A percentile compares a stretch with the other conserved stretches of the same genome.
Conservation (phyloP, 2,888 invertebrate species). For the Yponomeuta plumbellus region DNA sequence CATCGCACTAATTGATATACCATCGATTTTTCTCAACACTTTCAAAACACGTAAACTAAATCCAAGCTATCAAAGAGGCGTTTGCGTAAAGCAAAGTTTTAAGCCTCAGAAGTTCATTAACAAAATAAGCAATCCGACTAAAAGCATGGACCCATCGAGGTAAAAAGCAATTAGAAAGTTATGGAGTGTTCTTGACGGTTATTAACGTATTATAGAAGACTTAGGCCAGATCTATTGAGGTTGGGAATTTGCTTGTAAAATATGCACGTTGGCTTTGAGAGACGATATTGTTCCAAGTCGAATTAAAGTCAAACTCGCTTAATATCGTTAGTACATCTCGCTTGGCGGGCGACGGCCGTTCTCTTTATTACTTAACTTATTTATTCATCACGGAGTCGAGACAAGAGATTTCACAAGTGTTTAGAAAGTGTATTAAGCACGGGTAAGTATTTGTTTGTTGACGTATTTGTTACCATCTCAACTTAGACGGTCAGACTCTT, state of each 20-base stretch:
- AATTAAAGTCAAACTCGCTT: constrained; percentile 7
- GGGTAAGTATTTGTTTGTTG: not conserved
- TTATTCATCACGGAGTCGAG: not conserved
- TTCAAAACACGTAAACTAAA: constrained; percentile 31
- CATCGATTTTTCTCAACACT: constrained; percentile 9
- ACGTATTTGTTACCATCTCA: too few species aligned
- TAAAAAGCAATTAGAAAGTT: constrained; percentile 67
- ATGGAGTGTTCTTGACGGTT: constrained; percentile 58
- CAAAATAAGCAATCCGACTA: constrained; percentile 68
- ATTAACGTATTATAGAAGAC: constrained; percentile 48
- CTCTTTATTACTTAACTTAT: too few species aligned
- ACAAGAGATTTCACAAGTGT: not conserved
- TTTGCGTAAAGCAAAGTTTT: constrained; percentile 46
- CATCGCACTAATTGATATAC: not conserved
- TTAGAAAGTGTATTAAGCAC: not conserved
- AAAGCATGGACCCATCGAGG: constrained; percentile 61
- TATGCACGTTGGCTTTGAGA: constrained; percentile 7
- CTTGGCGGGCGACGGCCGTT: not conserved
- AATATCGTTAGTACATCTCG: constrained; percentile 1
- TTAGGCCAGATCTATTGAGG: constrained; percentile 19
- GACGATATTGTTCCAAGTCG: constrained; percentile 6
- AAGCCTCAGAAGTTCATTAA: constrained; percentile 57
- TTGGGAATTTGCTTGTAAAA: constrained; percentile 5
- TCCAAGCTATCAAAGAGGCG: constrained; percentile 43
- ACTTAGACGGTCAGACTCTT: too few species aligned